Evolutionary conservation across 2,888 invertebrate species (phyloP), one percentile per base, ranked within the genome.

Genomic region (Orchesellides sinensis): DNA sequence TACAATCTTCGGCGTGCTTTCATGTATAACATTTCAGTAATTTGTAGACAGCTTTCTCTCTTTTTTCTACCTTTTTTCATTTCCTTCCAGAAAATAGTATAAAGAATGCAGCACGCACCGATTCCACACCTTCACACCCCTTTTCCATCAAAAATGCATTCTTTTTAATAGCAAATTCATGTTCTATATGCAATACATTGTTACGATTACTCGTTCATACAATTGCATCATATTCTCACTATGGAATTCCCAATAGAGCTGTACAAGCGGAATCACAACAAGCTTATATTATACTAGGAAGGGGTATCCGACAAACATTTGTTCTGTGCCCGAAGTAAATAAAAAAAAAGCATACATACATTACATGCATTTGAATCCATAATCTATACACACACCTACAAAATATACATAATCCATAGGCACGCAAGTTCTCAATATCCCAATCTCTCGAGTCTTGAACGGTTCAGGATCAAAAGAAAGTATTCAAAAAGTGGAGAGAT

Each of bases 191-290:
- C 61, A 59, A 25, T 2, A 27, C n/a, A 27, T 29, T 29, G n/a
- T 29, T 59, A 61, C 72, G 59, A 19, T 27, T 6, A 19, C 63
- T 19, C 10, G 23, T 52, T 56, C 29, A 21, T 54, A 32, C 73
- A 61, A 73, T 61, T 73, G 73, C 73, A 73, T 61, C 45, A 73
- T 73, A 73, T 73, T 27, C 32, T 61, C 69, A 17, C 35, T 35
- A 69, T 52, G 14, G 3, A 65, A 66, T 66, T 75, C 75, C 75
- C 75, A 75, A 45, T 21, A 40, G 75, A 21, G 65, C 27, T 52
- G 35, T 61, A 32, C 72, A 45, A 19, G 12, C 69, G n/a, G 6
- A n/a, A 10, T 40, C 40, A 10, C 12, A 10, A 40, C 40, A 40
- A 10, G 6, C 12, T 40, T 12, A 10, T 40, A 10, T 40, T 40